These are phyloP conservation scores for Lasioglossum pauxillum DNA, from an alignment of 2,888 invertebrate species.

Conservation along the genomic window DNA sequence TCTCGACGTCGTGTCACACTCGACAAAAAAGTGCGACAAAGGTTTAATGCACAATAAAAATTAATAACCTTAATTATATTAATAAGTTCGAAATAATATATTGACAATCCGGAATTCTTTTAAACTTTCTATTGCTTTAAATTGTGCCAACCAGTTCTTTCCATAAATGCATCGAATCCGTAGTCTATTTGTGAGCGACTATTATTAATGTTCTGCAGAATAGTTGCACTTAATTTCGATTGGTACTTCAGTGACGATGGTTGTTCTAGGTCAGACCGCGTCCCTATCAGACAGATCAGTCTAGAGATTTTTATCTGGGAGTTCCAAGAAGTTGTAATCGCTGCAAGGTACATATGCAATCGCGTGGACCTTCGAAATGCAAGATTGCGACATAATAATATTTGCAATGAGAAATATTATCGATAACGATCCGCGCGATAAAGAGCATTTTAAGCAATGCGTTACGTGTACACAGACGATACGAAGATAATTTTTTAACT, in stretches of 20 bases:
- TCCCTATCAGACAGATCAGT: not conserved
- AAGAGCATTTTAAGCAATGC: not conserved
- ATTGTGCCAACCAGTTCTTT: no score
- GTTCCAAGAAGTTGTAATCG: not conserved
- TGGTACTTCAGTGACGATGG: not conserved
- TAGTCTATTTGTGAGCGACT: not conserved
- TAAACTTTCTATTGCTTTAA: no score
- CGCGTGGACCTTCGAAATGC: not conserved
- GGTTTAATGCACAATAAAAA: no score
- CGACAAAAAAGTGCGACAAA: no score
- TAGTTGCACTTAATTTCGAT: not conserved
- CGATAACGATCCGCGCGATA: not conserved
- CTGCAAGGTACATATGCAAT: not conserved
- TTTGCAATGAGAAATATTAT: not conserved
- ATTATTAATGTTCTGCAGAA: not conserved
- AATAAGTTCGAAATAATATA: no score
- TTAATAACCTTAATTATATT: no score
- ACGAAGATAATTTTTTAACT: not conserved
- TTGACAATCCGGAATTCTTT: no score
- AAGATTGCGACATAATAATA: not conserved
- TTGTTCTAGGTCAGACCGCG: not conserved
- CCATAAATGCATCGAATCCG: no score
- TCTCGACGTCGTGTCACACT: no score
- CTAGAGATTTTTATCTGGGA: not conserved
- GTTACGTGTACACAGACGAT: not conserved